Percentiles rank a stretch among this genome's conserved stretches.
Conservation (phyloP, 2,113 vertebrate genomes). For the Anolis carolinensis region DNA sequence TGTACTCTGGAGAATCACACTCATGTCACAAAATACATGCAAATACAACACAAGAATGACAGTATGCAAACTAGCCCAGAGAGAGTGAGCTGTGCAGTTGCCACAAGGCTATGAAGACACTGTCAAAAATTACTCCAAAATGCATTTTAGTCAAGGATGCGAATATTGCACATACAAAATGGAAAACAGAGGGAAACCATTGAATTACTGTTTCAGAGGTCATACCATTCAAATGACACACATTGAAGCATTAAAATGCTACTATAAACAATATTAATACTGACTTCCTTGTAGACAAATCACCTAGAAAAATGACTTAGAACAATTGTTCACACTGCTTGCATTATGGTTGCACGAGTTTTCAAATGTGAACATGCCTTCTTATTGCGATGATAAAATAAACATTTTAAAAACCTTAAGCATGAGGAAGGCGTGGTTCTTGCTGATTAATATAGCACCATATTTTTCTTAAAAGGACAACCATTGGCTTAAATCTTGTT, state of each 20-base stretch:
- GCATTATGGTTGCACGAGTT: background rate
- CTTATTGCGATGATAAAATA: background rate
- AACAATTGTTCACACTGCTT: background rate
- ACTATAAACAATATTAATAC: background rate
- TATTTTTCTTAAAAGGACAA: background rate
- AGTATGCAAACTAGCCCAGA: constrained; percentile 23
- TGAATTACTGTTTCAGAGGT: background rate
- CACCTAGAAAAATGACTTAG: background rate
- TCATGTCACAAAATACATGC: constrained; percentile 36
- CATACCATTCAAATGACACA: background rate
- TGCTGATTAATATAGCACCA: background rate
- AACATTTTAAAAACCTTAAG: too few species aligned
- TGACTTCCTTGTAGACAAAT: too few species aligned
- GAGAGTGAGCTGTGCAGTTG: background rate
- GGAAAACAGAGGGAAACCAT: background rate
- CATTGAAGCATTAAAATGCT: background rate
- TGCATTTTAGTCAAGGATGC: background rate
- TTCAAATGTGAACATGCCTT: background rate
- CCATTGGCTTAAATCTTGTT: too few species aligned
- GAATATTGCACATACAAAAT: background rate
- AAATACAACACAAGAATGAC: constrained; percentile 24
- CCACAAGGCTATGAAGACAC: background rate
- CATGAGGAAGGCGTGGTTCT: background rate
- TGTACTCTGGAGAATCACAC: constrained; percentile 31
- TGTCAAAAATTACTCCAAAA: background rate